A percentile compares a stretch with the other conserved stretches of the same genome.
Evolutionary conservation across 2,888 invertebrate genomes (phyloP).

Genomic region (Perizoma flavofasciatum): DNA sequence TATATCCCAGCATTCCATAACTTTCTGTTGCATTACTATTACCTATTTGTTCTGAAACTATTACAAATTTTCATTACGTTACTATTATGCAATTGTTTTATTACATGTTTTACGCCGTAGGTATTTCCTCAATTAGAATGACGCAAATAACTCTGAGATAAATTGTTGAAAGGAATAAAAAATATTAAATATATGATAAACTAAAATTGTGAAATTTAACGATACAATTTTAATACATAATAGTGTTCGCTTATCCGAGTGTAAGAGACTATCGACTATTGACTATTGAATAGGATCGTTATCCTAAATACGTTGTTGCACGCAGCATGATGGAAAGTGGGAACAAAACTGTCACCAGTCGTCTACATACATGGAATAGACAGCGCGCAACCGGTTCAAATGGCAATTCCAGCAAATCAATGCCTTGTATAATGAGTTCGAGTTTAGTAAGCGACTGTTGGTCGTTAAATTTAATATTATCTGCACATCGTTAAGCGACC

Average conservation of each 20-base stretch:
- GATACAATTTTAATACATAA: neutral
- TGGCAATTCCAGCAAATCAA: conserved; percentile 65
- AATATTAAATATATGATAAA: neutral
- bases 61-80: conserved; percentile 16
- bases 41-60: no score
- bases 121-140: conserved; percentile 18
- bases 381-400: conserved; percentile 64
- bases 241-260: neutral
- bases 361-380: conserved; percentile 59
- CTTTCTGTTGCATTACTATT: no score
- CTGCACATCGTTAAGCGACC: conserved; percentile 65
- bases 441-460: conserved; percentile 57
- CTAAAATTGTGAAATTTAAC: neutral
- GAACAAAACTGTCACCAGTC: conserved; percentile 51
- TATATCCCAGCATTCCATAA: neutral
- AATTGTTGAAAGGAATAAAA: conserved; percentile 1
- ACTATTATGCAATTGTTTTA: conserved; percentile 20
- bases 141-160: conserved; percentile 11
- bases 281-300: conserved; percentile 32
- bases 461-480: conserved; percentile 52
- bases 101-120: conserved; percentile 2
- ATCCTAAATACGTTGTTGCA: conserved; percentile 19
- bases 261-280: neutral
- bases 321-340: conserved; percentile 55
- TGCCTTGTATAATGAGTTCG: conserved; percentile 63